A percentile compares a stretch with the other conserved stretches of the same genome.
Evolutionary conservation across 1,140 invertebrate genomes (phyloP).

Genomic region (Solenopsis fugax): DNA sequence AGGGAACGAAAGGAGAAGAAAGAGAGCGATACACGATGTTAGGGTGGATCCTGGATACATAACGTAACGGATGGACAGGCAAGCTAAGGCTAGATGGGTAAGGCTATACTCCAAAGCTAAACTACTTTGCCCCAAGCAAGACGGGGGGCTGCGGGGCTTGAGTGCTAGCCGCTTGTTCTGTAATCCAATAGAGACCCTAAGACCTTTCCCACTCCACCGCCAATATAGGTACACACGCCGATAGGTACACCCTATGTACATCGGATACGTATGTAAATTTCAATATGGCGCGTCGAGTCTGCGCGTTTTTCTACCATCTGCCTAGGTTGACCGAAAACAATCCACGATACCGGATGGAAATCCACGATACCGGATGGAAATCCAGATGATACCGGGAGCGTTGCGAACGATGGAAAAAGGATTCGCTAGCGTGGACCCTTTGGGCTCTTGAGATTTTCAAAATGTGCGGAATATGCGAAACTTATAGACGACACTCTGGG

Average conservation of each 20-base stretch:
- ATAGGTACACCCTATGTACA: slow-evolving; percentile 52
- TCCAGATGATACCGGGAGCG: neutral
- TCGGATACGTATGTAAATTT: slow-evolving; percentile 76
- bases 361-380: neutral
- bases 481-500: slow-evolving; percentile 29
- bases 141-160: slow-evolving; percentile 76
- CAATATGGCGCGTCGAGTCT: slow-evolving; percentile 75
- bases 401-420: neutral
- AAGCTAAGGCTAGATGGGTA: slow-evolving; percentile 78
- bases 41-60: slow-evolving; percentile 77
- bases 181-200: slow-evolving; percentile 82
- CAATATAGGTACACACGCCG: slow-evolving; percentile 68
- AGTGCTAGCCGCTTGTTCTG: slow-evolving; percentile 81
- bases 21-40: slow-evolving; percentile 33
- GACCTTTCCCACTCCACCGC: slow-evolving; percentile 72
- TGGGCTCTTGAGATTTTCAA: slow-evolving; percentile 22
- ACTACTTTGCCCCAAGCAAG: slow-evolving; percentile 79
- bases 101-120: slow-evolving; percentile 80
- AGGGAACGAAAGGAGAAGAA: slow-evolving; percentile 16
- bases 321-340: slow-evolving; percentile 64
- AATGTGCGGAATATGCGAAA: slow-evolving; percentile 39
- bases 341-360: slow-evolving; percentile 22
- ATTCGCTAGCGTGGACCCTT: slow-evolving; percentile 7
- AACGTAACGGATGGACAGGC: slow-evolving; percentile 80
- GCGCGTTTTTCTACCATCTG: slow-evolving; percentile 60